Percentiles rank a stretch among this genome's conserved stretches.
These are phyloP conservation scores for Chesias legatella DNA, from an alignment of 2,888 invertebrate species.

Conservation along the genomic window DNA sequence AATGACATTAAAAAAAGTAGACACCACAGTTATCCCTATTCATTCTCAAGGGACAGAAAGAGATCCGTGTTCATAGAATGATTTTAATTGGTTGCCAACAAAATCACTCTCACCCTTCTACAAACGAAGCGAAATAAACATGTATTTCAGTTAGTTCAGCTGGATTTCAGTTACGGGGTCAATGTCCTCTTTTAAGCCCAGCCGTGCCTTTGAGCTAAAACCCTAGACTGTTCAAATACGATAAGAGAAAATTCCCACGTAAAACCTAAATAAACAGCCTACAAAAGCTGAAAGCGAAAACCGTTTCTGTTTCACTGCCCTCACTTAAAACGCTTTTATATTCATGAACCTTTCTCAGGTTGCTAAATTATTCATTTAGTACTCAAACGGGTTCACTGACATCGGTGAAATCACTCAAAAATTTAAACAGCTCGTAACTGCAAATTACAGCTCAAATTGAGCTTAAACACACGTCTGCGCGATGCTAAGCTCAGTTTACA, in stretches of 20 bases:
- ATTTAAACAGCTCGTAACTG: conserved; percentile 15
- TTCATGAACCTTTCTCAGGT: conserved; percentile 48
- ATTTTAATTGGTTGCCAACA: too few species aligned
- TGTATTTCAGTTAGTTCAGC: too few species aligned
- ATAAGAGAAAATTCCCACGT: conserved; percentile 1
- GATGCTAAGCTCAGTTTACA: conserved; percentile 41
- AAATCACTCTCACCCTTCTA: too few species aligned
- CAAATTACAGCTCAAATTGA: conserved; percentile 57
- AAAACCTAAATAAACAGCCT: conserved; percentile 7
- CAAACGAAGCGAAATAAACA: too few species aligned
- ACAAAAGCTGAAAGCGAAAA: conserved; percentile 11
- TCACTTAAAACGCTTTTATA: conserved; percentile 36
- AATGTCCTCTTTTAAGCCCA: conserved; percentile 7
- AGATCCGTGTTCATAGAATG: too few species aligned
- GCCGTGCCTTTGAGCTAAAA: conserved; percentile 8
- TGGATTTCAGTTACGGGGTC: not conserved
- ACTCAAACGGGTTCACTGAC: conserved; percentile 55
- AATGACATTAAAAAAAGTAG: too few species aligned
- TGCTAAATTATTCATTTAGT: conserved; percentile 37
- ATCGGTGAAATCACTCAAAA: conserved; percentile 32
- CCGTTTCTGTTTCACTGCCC: conserved; percentile 17
- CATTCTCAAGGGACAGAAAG: too few species aligned
- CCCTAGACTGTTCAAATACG: conserved; percentile 9
- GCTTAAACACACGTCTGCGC: conserved; percentile 57
- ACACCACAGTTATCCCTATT: too few species aligned